These are phyloP conservation scores for Petaurus breviceps DNA, from an alignment of 2,113 vertebrate genomes.

Conservation along the genomic window DNA sequence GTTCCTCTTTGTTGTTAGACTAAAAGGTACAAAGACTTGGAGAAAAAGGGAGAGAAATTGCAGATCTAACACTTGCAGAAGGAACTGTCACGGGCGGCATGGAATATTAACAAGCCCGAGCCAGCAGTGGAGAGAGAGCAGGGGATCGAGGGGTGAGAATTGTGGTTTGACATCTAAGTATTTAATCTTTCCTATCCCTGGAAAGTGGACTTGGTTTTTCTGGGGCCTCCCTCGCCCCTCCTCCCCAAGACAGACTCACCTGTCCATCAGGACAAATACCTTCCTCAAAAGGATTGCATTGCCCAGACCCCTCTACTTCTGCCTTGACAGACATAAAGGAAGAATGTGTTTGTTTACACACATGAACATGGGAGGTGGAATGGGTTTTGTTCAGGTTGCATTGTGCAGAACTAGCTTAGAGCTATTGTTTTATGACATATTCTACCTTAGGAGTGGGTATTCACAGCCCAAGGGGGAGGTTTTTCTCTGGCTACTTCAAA, in stretches of 20 bases:
- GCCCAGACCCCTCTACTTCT: background rate
- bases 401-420: background rate
- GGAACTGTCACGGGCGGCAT: constrained; percentile 65
- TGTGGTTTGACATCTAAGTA: constrained; percentile 68
- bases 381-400: background rate
- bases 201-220: constrained; percentile 29
- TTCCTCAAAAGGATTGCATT: background rate
- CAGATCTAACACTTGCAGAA: constrained; percentile 76
- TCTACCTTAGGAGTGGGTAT: background rate
- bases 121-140: constrained; percentile 28
- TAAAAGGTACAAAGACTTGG: constrained; percentile 83
- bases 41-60: constrained; percentile 83
- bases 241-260: background rate
- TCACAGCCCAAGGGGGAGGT: background rate
- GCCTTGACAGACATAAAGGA: background rate
- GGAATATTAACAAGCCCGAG: constrained; percentile 75
- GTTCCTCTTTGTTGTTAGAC: constrained; percentile 83
- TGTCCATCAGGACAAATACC: background rate
- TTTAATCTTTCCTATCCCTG: constrained; percentile 67
- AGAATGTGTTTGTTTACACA: background rate
- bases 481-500: background rate
- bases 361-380: background rate
- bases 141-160: constrained; percentile 68
- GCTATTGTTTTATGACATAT: background rate
- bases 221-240: background rate